phyloP scores from a whole-genome alignment of 2,888 invertebrate species.

The Orgyia antiqua region DNA sequence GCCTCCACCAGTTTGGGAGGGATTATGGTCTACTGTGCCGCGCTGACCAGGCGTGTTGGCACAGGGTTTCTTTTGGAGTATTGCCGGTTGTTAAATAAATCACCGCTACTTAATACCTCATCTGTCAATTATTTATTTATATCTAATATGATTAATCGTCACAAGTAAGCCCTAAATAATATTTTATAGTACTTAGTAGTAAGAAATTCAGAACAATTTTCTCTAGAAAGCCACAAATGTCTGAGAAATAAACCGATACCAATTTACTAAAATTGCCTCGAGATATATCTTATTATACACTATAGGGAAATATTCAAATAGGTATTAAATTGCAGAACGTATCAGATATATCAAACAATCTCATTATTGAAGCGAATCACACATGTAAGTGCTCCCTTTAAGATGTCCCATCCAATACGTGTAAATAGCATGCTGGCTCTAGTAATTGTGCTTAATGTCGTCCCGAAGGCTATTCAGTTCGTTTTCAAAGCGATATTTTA shows the following conservation, averaged over 20 bases:
- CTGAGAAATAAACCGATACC: constrained; percentile 42
- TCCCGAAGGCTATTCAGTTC: constrained; percentile 65
- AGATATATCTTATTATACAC: constrained; percentile 54
- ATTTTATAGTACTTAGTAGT: too few species aligned
- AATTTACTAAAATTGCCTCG: constrained; percentile 43
- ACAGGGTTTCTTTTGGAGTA: too few species aligned
- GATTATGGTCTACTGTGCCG: too few species aligned
- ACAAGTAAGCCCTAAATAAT: too few species aligned
- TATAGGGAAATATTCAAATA: constrained; percentile 46
- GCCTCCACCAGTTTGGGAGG: too few species aligned
- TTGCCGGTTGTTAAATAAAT: too few species aligned
- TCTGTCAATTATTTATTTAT: too few species aligned
- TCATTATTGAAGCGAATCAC: constrained; percentile 43
- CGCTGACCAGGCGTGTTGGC: too few species aligned
- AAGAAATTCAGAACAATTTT: constrained; percentile 21
- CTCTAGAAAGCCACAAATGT: constrained; percentile 10
- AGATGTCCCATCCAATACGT: constrained; percentile 37
- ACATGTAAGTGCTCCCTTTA: constrained; percentile 37
- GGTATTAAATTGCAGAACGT: constrained; percentile 52
- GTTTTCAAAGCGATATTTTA: constrained; percentile 65
- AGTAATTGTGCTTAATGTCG: constrained; percentile 67
- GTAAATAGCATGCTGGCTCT: constrained; percentile 47
- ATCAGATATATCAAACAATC: constrained; percentile 52
- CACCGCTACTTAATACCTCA: too few species aligned
- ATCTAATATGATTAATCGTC: too few species aligned